Evolutionary conservation across 1,140 invertebrate species (phyloP), one percentile per base, ranked within the genome.

Genomic region (Drosophila tropicalis): DNA sequence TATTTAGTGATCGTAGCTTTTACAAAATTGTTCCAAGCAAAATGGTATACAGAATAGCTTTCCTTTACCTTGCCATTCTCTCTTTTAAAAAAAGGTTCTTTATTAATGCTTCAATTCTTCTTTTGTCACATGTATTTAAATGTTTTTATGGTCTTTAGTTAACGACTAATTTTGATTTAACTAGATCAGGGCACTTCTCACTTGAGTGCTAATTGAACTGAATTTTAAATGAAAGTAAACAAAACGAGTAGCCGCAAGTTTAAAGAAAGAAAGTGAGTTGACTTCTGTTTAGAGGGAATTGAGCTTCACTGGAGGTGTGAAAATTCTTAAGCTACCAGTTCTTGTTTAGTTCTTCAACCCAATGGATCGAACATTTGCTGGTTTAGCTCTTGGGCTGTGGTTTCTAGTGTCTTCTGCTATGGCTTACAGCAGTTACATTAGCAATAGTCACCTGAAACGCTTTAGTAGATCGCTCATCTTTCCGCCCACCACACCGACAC

Each of bases 401-500:
- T 2, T 61, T 3, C 10, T 44, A 0, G 34, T 64, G 0, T 51
- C 19, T 10, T 32, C 66, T 29, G 29, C 29, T 1, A 13, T 25
- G 0, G 5, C 40, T n/a, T 15, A 9, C 12, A 54, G 41, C 17
- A 22, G 15, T 29, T 29, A 29, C 29, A 29, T 5, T 29, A 29
- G 29, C 29, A 29, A 29, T 29, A 6, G 29, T 44, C 71, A 81
- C 10, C 56, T 81, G 0, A 67, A 81, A 19, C 77, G 81, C n/a
- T 68, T 90, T 5, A 76, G 77, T 63, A 76, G 90, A 79, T 89
- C 90, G 0, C 44, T 92, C 29, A 61, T 90, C n/a, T 92, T 91
- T 58, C 91, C 90, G 2, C 77, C 75, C 0, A 92, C 89, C 3
- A 67, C 83, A 25, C 91, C 91, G 10, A 92, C 91, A 19, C 85